phyloP scores from a whole-genome alignment of 2,113 vertebrate genomes.

The Thermophis baileyi region DNA sequence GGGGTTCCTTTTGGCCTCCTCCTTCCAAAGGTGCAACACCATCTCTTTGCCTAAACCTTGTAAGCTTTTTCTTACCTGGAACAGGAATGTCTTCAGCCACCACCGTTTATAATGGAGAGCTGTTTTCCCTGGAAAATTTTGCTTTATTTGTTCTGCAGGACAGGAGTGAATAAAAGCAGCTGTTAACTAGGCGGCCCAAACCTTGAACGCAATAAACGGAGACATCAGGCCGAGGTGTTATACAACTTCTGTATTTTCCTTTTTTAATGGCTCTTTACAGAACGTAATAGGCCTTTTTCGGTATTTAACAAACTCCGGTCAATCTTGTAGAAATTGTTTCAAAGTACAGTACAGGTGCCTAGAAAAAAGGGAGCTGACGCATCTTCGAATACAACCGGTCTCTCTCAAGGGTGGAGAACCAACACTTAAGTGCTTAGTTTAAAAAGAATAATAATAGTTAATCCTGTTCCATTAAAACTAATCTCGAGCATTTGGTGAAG shows the following conservation, averaged over 20 bases:
- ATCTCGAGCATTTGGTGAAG: slow-evolving; percentile 6
- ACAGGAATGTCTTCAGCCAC: not conserved
- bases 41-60: not conserved
- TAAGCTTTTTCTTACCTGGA: not conserved
- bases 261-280: slow-evolving; percentile 72
- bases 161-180: not conserved
- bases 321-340: slow-evolving; percentile 73
- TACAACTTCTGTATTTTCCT: slow-evolving; percentile 74
- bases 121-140: not conserved
- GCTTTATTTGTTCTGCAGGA: not conserved
- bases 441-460: not conserved
- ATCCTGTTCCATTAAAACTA: slow-evolving; percentile 59
- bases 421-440: slow-evolving; percentile 63
- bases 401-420: slow-evolving; percentile 46
- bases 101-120: not conserved
- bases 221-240: slow-evolving; percentile 57
- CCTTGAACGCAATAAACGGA: slow-evolving; percentile 2
- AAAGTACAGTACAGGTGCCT: slow-evolving; percentile 64
- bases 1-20: not conserved
- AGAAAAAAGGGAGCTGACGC: slow-evolving; percentile 55
- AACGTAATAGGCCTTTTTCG: slow-evolving; percentile 60
- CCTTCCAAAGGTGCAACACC: not conserved
- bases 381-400: slow-evolving; percentile 62
- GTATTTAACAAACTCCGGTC: slow-evolving; percentile 76
- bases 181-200: not conserved